A percentile compares a stretch with the other conserved stretches of the same genome.
phyloP scores from a whole-genome alignment of 2,888 invertebrate species.

The Volucella inflata region DNA sequence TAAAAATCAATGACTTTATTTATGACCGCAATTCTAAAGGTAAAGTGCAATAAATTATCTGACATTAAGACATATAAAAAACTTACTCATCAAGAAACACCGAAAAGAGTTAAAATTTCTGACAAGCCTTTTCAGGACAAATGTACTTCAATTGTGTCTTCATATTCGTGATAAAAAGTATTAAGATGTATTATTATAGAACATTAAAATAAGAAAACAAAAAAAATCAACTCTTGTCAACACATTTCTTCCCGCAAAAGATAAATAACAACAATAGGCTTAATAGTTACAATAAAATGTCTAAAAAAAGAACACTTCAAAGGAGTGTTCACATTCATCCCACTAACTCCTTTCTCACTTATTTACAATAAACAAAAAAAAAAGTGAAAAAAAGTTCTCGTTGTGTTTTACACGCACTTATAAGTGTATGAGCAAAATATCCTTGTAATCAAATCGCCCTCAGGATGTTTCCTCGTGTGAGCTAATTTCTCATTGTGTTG shows the following conservation, averaged over 20 bases:
- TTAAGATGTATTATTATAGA: neutral
- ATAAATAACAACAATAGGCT: slow-evolving; percentile 5
- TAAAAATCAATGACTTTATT: no score
- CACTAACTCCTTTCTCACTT: neutral
- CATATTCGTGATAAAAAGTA: neutral
- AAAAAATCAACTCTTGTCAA: neutral
- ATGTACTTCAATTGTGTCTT: no score
- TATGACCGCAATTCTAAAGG: no score
- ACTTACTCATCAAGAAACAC: no score
- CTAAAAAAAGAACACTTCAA: neutral
- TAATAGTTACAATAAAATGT: neutral
- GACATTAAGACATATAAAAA: no score
- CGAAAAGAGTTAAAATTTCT: no score
- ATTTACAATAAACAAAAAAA: slow-evolving; percentile 16
- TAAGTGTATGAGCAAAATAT: slow-evolving; percentile 14
- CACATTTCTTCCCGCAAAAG: neutral
- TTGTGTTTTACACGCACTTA: slow-evolving; percentile 32
- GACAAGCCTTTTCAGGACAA: no score
- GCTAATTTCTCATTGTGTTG: slow-evolving; percentile 27
- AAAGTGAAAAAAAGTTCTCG: neutral
- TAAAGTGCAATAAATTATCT: no score
- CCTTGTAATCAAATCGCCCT: slow-evolving; percentile 37
- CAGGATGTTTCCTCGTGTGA: slow-evolving; percentile 18
- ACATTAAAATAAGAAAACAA: neutral
- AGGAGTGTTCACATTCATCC: slow-evolving; percentile 16